Conservation (phyloP, 92 coral and sea anemone genomes). For the Zoanthus solanderi region DNA sequence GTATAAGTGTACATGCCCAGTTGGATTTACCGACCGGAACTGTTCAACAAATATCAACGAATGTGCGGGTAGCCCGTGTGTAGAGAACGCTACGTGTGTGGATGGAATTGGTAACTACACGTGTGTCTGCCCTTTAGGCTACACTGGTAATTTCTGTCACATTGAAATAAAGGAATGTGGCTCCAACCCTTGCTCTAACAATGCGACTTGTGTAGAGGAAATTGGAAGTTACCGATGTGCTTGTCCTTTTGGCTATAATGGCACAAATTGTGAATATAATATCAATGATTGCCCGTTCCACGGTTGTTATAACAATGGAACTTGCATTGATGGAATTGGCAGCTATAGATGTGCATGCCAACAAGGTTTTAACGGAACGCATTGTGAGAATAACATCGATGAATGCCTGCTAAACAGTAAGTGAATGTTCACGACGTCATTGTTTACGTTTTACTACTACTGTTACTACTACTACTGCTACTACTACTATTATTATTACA, state of each 20-base stretch:
- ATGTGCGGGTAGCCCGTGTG: slow-evolving; percentile 18
- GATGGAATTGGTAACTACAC: slow-evolving; percentile 13
- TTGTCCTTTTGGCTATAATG: slow-evolving; percentile 41
- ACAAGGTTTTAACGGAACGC: slow-evolving; percentile 46
- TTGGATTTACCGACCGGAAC: slow-evolving; percentile 17
- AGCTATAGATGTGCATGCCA: slow-evolving; percentile 44
- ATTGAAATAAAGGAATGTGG: slow-evolving; percentile 9
- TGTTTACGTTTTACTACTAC: neutral
- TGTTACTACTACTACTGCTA: neutral
- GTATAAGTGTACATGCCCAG: slow-evolving; percentile 27
- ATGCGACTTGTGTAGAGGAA: slow-evolving; percentile 20
- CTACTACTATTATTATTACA: too few species aligned
- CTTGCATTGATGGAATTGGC: slow-evolving; percentile 44
- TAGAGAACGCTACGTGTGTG: slow-evolving; percentile 11
- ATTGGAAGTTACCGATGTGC: slow-evolving; percentile 5
- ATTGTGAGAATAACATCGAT: slow-evolving; percentile 50
- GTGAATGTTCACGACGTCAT: neutral
- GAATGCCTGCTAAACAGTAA: slow-evolving; percentile 49
- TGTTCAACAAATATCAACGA: slow-evolving; percentile 29
- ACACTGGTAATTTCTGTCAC: slow-evolving; percentile 14
- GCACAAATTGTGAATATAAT: slow-evolving; percentile 42
- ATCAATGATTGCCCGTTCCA: slow-evolving; percentile 49
- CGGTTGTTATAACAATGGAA: slow-evolving; percentile 32
- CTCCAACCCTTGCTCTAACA: slow-evolving; percentile 5
- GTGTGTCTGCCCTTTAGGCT: slow-evolving; percentile 5